Evolutionary conservation across 2,113 vertebrate genomes (phyloP).

Genomic region (Eulemur rufifrons): DNA sequence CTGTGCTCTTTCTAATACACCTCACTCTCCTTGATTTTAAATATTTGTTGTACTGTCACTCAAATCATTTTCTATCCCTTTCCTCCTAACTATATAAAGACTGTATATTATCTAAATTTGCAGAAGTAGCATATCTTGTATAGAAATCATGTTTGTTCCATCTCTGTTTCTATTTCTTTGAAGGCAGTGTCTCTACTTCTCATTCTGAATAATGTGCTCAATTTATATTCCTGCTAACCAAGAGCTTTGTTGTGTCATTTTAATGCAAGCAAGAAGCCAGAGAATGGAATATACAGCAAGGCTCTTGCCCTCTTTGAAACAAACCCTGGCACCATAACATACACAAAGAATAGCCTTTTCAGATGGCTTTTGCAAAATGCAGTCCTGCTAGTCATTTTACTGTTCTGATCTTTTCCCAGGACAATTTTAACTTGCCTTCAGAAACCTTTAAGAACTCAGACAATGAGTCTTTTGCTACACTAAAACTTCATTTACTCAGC

Average conservation of each 20-base stretch:
- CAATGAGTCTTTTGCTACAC: not conserved
- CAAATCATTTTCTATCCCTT: not conserved
- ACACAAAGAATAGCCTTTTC: not conserved
- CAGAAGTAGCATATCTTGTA: not conserved
- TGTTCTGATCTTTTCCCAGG: constrained; percentile 52
- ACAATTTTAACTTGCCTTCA: constrained; percentile 47
- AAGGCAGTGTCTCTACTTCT: not conserved
- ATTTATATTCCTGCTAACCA: not conserved
- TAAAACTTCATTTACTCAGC: constrained; percentile 22
- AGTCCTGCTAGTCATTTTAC: constrained; percentile 13
- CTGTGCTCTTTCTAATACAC: not conserved
- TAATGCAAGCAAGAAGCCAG: not conserved
- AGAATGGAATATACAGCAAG: not conserved
- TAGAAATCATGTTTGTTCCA: not conserved
- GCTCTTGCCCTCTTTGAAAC: not conserved
- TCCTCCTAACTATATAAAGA: not conserved
- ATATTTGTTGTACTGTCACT: not conserved
- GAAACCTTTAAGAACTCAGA: constrained; percentile 35
- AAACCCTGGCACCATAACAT: not conserved
- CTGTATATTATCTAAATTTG: not conserved
- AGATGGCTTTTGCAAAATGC: constrained; percentile 3
- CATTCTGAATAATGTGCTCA: not conserved
- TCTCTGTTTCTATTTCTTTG: not conserved
- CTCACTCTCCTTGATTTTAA: not conserved
- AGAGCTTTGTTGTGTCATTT: not conserved